Percentiles rank a stretch among this genome's conserved stretches.
Evolutionary conservation across 2,797 vertebrate genomes (phyloP).

Genomic region (Chaetodon trifasciatus): DNA sequence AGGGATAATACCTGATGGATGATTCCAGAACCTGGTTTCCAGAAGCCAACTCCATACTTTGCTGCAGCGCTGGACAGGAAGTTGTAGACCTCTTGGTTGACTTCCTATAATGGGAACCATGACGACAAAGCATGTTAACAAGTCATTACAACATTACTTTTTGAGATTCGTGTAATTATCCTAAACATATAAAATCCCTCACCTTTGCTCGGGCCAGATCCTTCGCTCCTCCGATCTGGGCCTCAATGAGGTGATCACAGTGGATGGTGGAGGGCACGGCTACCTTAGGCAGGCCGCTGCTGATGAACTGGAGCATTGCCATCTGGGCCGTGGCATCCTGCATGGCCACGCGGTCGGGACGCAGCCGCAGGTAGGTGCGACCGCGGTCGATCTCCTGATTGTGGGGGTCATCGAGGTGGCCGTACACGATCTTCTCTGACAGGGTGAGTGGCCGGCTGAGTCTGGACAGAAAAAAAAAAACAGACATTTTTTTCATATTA

Average conservation of each 20-base stretch:
- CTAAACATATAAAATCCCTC: not conserved
- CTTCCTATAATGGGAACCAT: constrained; percentile 82
- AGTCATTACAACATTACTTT: not conserved
- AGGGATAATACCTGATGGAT: constrained; percentile 91
- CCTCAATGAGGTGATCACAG: constrained; percentile 97
- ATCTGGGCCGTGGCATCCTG: constrained; percentile 98
- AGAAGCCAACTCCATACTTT: constrained; percentile 98
- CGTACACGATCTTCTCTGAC: constrained; percentile 97
- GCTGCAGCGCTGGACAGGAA: constrained; percentile 93
- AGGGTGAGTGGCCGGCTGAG: constrained; percentile 94
- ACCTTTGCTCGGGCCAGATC: constrained; percentile 95
- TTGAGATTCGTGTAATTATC: not conserved
- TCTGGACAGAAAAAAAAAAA: constrained; percentile 72
- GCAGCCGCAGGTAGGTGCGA: constrained; percentile 92
- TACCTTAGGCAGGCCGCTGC: constrained; percentile 93
- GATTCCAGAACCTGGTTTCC: constrained; percentile 98
- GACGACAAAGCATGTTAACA: not conserved
- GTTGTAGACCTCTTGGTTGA: constrained; percentile 96
- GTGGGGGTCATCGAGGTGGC: constrained; percentile 93
- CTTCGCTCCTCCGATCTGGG: constrained; percentile 90
- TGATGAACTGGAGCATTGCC: constrained; percentile 99
- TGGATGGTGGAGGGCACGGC: constrained; percentile 98
- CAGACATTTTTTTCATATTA: not conserved
- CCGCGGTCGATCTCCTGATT: constrained; percentile 94
- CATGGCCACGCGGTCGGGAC: constrained; percentile 96